Percentiles rank a stretch among this genome's conserved stretches.
Evolutionary conservation across 35 echinoderm and acorn worm species (phyloP).

Genomic region (Strongylocentrotus purpuratus): DNA sequence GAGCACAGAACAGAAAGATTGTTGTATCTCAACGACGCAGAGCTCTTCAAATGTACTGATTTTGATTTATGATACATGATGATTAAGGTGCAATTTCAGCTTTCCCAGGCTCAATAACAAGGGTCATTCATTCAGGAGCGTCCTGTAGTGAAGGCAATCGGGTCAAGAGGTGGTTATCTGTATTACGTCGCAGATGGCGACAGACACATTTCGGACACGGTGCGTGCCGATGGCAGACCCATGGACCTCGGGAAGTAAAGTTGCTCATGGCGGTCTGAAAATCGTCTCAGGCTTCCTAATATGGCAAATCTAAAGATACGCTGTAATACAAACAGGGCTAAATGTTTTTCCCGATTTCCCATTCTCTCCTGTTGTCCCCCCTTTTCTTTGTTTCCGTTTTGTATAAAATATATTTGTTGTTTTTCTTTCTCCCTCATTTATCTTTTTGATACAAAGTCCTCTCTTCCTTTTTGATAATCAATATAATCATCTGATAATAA

Average conservation of each 20-base stretch:
- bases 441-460: neutral
- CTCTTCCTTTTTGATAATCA: neutral
- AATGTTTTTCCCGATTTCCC: too few relatives aligned
- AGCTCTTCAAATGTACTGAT: conserved; percentile 88
- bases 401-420: neutral
- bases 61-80: conserved; percentile 85
- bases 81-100: neutral
- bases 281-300: too few relatives aligned
- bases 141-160: neutral
- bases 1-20: conserved; percentile 67
- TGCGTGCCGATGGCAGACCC: neutral
- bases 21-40: conserved; percentile 80
- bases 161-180: neutral
- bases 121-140: neutral
- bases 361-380: too few relatives aligned
- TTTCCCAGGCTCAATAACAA: too few relatives aligned
- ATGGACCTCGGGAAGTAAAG: too few relatives aligned
- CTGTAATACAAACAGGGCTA: too few relatives aligned
- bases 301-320: too few relatives aligned
- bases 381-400: too few relatives aligned
- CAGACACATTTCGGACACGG: neutral
- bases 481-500: neutral
- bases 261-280: too few relatives aligned
- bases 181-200: neutral
- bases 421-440: neutral